Evolutionary conservation across 64 coral and sea anemone species (phyloP), one percentile per base, ranked within the genome.

Genomic region (Montipora cactus): DNA sequence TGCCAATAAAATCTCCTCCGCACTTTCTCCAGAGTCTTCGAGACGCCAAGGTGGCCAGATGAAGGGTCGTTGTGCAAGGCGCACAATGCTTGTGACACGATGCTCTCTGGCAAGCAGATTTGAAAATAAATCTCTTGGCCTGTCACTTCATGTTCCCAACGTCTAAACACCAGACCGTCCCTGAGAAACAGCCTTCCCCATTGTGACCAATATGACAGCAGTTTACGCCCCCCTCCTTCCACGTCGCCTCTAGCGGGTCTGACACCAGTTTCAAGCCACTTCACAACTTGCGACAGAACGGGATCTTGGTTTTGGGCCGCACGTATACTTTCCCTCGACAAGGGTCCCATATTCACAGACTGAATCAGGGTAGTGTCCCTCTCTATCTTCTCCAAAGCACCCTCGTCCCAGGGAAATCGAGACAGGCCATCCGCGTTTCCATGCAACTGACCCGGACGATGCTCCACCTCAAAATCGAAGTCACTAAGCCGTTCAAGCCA

Each of bases 391-490:
- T 2, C 76, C 19, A 8, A 53, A 18, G 47, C 49, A 9, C 7
- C 79, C 58, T 23, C 59, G 48, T 28, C 25, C 44, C 87, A 94
- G 13, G 87, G 67, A 46, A 50, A 51, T 19, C 92, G n/a, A n/a
- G 87, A 94, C 18, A 89, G 67, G 0, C 80, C 81, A 80, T 91
- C 94, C 46, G 94, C 94, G 49, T 95, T 95, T 1, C 82, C 44
- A 52, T 92, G 94, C 47, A 61, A 25, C 25, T 45, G 20, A 2
- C 89, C 94, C 13, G 84, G 64, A 6, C 62, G 89, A 57, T 91
- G 80, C 28, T 87, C 89, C 73, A 95, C 75, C 52, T 73, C 9
- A 67, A 96, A 93, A 20, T 93, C 22, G 78, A 89, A 96, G 22
- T 89, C 67, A 19, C 69, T 75, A 59, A 96, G 59, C 22, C 50